A percentile compares a stretch with the other conserved stretches of the same genome.
Evolutionary conservation across 1,140 invertebrate species (phyloP).

Genomic region (Planococcus citri): DNA sequence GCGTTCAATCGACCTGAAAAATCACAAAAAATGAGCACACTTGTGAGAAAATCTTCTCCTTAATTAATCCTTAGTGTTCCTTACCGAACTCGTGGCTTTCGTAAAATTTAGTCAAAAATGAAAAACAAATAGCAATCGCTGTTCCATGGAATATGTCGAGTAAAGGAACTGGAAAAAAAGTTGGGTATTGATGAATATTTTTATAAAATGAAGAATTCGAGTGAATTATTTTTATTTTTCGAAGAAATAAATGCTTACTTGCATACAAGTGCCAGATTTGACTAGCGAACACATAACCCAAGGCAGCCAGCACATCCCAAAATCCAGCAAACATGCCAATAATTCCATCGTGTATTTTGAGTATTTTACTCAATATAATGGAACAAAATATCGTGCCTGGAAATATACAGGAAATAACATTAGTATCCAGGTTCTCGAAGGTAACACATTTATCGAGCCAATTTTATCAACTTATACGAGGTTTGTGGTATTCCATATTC

Average conservation of each 20-base stretch:
- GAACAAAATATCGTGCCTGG: conserved; percentile 8
- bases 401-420: too few relatives aligned
- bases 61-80: not conserved
- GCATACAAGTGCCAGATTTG: not conserved
- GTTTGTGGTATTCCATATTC: too few relatives aligned
- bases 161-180: conserved; percentile 22
- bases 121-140: conserved; percentile 16
- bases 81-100: conserved; percentile 23
- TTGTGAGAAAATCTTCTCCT: too few relatives aligned
- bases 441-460: too few relatives aligned
- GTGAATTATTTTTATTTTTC: too few relatives aligned
- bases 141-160: conserved; percentile 25
- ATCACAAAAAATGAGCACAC: not conserved
- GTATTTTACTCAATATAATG: conserved; percentile 5
- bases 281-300: not conserved
- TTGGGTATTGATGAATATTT: too few relatives aligned
- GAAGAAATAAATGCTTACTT: not conserved
- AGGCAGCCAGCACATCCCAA: not conserved
- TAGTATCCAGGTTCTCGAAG: too few relatives aligned
- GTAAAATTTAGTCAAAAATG: conserved; percentile 24
- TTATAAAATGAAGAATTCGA: not conserved
- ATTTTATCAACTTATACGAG: too few relatives aligned
- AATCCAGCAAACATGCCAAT: not conserved
- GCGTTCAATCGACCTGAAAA: not conserved
- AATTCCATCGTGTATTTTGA: conserved; percentile 9